Evolutionary conservation across 1,140 invertebrate genomes (phyloP), one percentile per base, ranked within the genome.

Genomic region (Drosophila azteca): DNA sequence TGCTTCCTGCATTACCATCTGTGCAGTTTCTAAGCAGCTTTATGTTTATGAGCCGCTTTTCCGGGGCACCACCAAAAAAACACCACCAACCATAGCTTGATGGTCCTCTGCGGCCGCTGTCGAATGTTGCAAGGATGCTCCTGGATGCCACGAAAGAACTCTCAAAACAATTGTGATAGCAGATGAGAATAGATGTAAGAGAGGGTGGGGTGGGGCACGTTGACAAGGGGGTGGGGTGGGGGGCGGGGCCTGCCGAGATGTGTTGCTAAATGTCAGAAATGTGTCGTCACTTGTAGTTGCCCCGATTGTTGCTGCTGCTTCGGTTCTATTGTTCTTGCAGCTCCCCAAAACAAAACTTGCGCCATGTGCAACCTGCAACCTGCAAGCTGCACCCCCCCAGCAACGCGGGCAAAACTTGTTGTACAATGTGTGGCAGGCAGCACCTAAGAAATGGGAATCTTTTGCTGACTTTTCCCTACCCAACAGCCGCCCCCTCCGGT

Each of bases 21-120:
- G 65, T 78, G 83, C 74, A 88, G 76, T 79, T 82, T 60, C 79
- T 88, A 87, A 87, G 83, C 83, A 71, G 82, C 82, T 87, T 87
- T 82, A 49, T 78, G 83, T 69, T 87, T 87, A 87, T 88, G 82
- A 87, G 82, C 82, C 83, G 78, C 83, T 87, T 87, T 82, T 53
- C 55, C 52, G 49, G n/a, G n/a, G 7, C 15, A 39, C 8, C 31
- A 29, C 17, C 51, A 72, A 1, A 20, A 20, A 20, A 20, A 20
- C 0, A 69, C 75, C 75, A 61, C 50, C 74, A 61, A 17, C 53
- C 17, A 5, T 17, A 15, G 5, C 41, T 39, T 2, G 51, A 17
- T 53, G 54, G 26, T 20, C 17, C 35, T 51, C 39, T 51, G 43
- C 24, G 57, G 67, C 49, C 64, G 5, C 22, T 41, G 50, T 61